phyloP scores from a whole-genome alignment of 2,113 vertebrate genomes.

The Neodon shergylaensis region DNA sequence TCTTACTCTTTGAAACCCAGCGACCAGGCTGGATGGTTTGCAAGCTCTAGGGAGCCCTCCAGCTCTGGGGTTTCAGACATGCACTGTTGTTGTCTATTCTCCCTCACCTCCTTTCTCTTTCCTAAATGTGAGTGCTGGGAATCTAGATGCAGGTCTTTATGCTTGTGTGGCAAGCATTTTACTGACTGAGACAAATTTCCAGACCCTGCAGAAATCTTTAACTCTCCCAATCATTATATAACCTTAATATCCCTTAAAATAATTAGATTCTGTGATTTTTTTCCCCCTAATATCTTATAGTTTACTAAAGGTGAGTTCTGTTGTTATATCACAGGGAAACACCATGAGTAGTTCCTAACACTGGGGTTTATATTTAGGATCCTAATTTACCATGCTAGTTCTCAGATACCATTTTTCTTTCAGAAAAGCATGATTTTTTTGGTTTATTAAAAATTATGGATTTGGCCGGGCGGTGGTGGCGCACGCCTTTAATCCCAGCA shows the following conservation, averaged over 20 bases:
- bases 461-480: too few species aligned
- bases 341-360: background rate
- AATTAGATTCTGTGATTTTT: conserved; percentile 1
- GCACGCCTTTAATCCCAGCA: background rate
- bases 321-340: background rate
- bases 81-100: too few species aligned
- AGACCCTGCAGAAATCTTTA: background rate
- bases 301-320: background rate
- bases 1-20: background rate
- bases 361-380: conserved; percentile 9
- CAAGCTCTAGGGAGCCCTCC: background rate
- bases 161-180: background rate
- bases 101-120: background rate
- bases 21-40: background rate
- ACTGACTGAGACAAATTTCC: background rate
- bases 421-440: background rate
- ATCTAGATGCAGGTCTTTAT: background rate
- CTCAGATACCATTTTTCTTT: conserved; percentile 14
- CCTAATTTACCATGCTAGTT: background rate
- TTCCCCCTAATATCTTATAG: background rate
- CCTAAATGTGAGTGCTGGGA: background rate
- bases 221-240: conserved; percentile 25
- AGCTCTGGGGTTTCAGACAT: background rate
- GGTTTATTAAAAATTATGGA: background rate
- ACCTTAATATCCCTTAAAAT: background rate